Evolutionary conservation across 2,888 invertebrate genomes (phyloP).

Genomic region (Panopea generosa): DNA sequence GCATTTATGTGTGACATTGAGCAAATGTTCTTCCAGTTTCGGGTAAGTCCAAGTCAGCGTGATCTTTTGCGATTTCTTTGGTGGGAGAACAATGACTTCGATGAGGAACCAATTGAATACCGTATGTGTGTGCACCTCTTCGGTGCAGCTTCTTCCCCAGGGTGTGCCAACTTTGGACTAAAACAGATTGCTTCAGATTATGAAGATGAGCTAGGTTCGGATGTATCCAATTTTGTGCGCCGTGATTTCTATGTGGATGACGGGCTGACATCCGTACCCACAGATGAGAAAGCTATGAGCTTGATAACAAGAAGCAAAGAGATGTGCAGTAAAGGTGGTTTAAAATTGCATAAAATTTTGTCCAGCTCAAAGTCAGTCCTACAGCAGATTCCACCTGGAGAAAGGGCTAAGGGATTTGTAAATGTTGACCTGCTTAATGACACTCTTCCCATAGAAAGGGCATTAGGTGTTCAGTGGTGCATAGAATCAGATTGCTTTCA

Average conservation of each 20-base stretch:
- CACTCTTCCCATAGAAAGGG: conserved; percentile 47
- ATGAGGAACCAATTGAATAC: conserved; percentile 22
- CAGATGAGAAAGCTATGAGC: conserved; percentile 32
- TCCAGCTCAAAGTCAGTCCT: conserved; percentile 64
- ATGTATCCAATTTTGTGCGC: conserved; percentile 41
- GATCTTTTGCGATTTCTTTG: too few species aligned
- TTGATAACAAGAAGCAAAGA: conserved; percentile 32
- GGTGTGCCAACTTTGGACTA: conserved; percentile 44
- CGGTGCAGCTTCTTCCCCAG: conserved; percentile 57
- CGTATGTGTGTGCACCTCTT: conserved; percentile 61
- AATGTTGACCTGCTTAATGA: conserved; percentile 28
- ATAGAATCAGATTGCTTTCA: conserved; percentile 60
- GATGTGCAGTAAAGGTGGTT: conserved; percentile 29
- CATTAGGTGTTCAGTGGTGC: conserved; percentile 64
- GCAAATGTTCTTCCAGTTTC: conserved; percentile 58
- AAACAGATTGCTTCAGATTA: conserved; percentile 37
- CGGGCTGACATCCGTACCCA: conserved; percentile 25
- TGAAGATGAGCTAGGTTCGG: conserved; percentile 18
- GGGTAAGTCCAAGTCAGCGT: too few species aligned
- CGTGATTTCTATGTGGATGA: conserved; percentile 55
- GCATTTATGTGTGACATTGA: conserved; percentile 57
- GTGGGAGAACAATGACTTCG: too few species aligned
- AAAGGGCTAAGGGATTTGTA: conserved; percentile 36
- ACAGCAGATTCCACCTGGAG: conserved; percentile 27
- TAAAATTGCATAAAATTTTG: conserved; percentile 59